A percentile compares a stretch with the other conserved stretches of the same genome.
These are phyloP conservation scores for Nomada ferruginata DNA, from an alignment of 2,888 invertebrate species.

Conservation along the genomic window DNA sequence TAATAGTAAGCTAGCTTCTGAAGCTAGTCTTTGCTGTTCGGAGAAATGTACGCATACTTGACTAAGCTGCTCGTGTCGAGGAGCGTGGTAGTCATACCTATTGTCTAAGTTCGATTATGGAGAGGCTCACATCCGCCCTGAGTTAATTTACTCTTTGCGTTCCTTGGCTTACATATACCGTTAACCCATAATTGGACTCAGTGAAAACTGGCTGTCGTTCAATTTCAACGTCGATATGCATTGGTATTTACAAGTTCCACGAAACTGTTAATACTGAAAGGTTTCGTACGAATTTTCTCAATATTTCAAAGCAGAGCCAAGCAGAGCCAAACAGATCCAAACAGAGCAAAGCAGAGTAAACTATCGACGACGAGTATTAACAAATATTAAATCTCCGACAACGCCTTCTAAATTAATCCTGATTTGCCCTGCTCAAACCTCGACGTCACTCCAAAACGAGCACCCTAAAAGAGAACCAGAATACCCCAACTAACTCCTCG, in stretches of 20 bases:
- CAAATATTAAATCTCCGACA: too few species aligned
- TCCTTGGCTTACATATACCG: slow-evolving; percentile 40
- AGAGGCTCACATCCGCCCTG: slow-evolving; percentile 59
- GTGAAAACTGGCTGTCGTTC: slow-evolving; percentile 34
- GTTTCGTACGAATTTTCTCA: too few species aligned
- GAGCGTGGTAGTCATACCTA: slow-evolving; percentile 62
- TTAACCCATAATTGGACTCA: slow-evolving; percentile 54
- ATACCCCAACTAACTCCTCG: neutral
- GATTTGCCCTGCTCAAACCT: too few species aligned
- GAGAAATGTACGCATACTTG: slow-evolving; percentile 57
- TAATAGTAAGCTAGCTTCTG: neutral
- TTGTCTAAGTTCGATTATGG: slow-evolving; percentile 62
- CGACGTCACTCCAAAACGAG: too few species aligned
- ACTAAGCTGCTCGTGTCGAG: slow-evolving; percentile 37
- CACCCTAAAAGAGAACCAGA: neutral
- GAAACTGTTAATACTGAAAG: neutral
- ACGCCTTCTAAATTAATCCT: too few species aligned
- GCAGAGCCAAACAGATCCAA: too few species aligned
- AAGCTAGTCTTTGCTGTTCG: slow-evolving; percentile 37
- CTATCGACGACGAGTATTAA: too few species aligned
- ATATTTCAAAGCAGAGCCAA: too few species aligned
- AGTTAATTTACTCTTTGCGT: slow-evolving; percentile 57
- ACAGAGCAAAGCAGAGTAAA: too few species aligned
- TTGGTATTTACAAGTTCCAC: slow-evolving; percentile 4
- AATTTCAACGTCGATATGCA: slow-evolving; percentile 30